A percentile compares a stretch with the other conserved stretches of the same genome.
Conservation (phyloP, 2,113 vertebrate genomes). For the Laticauda laticaudata region DNA sequence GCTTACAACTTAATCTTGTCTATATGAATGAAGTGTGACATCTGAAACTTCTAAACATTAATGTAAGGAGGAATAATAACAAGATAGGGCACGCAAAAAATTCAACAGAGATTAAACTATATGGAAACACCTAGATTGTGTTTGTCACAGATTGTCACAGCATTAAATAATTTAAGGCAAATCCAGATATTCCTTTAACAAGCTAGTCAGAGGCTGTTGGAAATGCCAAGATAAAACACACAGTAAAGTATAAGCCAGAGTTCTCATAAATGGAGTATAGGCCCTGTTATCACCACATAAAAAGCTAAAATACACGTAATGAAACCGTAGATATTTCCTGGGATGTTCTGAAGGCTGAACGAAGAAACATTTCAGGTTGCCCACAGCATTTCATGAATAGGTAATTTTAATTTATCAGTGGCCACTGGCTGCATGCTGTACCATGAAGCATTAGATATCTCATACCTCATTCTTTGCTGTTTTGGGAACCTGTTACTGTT, state of each 20-base stretch:
- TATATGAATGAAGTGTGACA: not conserved
- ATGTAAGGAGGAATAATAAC: not conserved
- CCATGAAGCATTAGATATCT: not conserved
- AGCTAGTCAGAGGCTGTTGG: not conserved
- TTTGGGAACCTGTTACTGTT: not conserved
- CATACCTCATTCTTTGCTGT: not conserved
- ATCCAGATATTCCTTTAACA: not conserved
- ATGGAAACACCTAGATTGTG: not conserved
- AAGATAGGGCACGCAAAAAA: not conserved
- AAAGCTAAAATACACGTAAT: not conserved
- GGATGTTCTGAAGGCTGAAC: not conserved
- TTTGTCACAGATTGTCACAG: not conserved
- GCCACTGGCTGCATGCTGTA: not conserved
- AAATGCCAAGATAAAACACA: not conserved
- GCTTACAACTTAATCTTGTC: not conserved
- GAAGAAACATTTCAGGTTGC: not conserved
- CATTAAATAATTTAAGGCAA: not conserved
- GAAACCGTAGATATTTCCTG: not conserved
- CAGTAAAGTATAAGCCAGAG: not conserved
- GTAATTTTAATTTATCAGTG: not conserved
- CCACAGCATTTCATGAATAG: not conserved
- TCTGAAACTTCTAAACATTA: not conserved
- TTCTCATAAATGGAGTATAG: not conserved
- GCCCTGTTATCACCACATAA: not conserved
- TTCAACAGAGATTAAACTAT: not conserved